These are phyloP conservation scores for Lagopus leucura DNA, from an alignment of 2,113 vertebrate species.

Conservation along the genomic window DNA sequence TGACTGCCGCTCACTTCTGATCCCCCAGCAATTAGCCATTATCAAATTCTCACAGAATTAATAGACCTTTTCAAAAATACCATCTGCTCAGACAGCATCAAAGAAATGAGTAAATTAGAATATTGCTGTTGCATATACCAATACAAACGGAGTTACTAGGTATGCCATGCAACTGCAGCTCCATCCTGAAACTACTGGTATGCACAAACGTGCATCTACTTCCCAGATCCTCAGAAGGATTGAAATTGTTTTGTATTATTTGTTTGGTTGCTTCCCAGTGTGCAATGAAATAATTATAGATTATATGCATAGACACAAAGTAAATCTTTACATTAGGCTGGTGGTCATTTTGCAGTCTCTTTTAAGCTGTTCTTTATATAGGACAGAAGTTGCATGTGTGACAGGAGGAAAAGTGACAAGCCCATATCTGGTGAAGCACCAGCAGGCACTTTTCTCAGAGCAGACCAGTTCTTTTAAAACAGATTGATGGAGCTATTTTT, in stretches of 20 bases:
- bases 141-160: neutral
- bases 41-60: neutral
- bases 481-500: constrained; percentile 50
- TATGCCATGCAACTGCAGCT: neutral
- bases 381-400: constrained; percentile 8
- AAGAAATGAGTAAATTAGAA: neutral
- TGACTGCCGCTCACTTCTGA: neutral
- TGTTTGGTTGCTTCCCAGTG: neutral
- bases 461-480: constrained; percentile 42
- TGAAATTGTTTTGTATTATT: neutral
- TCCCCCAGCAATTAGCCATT: neutral
- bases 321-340: neutral
- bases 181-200: neutral
- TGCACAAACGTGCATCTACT: neutral
- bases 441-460: constrained; percentile 23
- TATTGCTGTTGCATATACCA: neutral
- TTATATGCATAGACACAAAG: neutral
- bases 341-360: constrained; percentile 1
- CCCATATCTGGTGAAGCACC: constrained; percentile 45
- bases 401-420: constrained; percentile 41
- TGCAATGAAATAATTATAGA: neutral
- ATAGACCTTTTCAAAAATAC: neutral
- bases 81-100: constrained; percentile 6
- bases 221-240: neutral
- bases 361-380: constrained; percentile 28